These are phyloP conservation scores for Eumerus sabulonum DNA, from an alignment of 2,888 invertebrate genomes.

Conservation along the genomic window DNA sequence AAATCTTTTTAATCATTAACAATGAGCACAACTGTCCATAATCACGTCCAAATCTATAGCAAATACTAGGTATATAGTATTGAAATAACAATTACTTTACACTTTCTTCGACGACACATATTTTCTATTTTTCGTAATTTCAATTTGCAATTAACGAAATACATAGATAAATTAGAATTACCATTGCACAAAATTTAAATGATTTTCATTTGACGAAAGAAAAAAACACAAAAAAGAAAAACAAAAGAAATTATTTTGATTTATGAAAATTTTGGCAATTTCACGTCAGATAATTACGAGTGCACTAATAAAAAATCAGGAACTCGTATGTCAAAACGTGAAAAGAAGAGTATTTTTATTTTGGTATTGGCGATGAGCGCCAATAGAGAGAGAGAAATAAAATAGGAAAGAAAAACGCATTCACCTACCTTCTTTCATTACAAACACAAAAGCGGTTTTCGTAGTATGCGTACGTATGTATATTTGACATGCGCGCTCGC, in stretches of 20 bases:
- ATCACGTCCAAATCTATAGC: no score
- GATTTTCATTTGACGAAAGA: conserved; percentile 56
- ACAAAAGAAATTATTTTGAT: conserved; percentile 41
- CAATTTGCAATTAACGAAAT: conserved; percentile 25
- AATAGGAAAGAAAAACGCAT: conserved; percentile 49
- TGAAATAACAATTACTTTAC: conserved; percentile 11
- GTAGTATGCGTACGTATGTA: conserved; percentile 8
- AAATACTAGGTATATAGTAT: background rate
- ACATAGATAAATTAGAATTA: conserved; percentile 19
- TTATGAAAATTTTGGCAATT: conserved; percentile 31
- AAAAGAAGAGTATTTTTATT: conserved; percentile 18
- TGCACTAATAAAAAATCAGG: conserved; percentile 67
- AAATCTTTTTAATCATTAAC: no score
- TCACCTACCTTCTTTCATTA: background rate
- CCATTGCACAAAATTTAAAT: conserved; percentile 51
- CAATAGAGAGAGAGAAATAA: conserved; percentile 41
- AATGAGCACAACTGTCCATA: no score
- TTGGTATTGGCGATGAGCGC: conserved; percentile 43
- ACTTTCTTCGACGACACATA: conserved; percentile 62
- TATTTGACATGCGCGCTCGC: conserved; percentile 52
- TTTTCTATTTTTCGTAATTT: conserved; percentile 24
- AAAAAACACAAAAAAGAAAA: conserved; percentile 62
- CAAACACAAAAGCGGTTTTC: conserved; percentile 13
- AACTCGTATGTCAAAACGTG: conserved; percentile 61
- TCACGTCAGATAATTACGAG: conserved; percentile 67